A percentile compares a stretch with the other conserved stretches of the same genome.
Conservation (phyloP, 2,888 invertebrate species). For the Andrena fulva region DNA sequence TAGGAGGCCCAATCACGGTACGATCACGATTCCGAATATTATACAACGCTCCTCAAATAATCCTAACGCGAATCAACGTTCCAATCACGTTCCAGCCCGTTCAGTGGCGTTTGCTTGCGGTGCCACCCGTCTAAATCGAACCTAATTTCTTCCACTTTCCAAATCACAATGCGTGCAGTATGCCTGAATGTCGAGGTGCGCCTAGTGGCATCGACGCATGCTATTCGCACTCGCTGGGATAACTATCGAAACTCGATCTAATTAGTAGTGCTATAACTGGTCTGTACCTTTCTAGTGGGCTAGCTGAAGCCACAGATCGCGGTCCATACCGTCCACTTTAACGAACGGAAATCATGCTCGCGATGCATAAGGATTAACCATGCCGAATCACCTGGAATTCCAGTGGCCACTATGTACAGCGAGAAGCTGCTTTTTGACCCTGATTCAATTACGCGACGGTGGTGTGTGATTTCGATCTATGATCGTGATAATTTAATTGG, state of each 20-base stretch:
- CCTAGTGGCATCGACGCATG: neutral
- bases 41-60: slow-evolving; percentile 44
- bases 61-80: slow-evolving; percentile 36
- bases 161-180: neutral
- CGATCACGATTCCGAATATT: slow-evolving; percentile 41
- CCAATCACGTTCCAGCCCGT: slow-evolving; percentile 40
- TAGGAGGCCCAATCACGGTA: slow-evolving; percentile 27
- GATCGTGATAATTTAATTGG: too few relatives aligned
- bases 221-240: neutral
- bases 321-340: slow-evolving; percentile 1
- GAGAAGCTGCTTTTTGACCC: neutral
- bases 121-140: slow-evolving; percentile 21
- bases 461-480: neutral
- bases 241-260: neutral
- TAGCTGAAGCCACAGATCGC: neutral
- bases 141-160: slow-evolving; percentile 23
- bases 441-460: neutral
- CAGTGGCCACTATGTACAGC: neutral
- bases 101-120: slow-evolving; percentile 15
- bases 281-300: neutral
- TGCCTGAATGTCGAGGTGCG: neutral
- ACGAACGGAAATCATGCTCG: neutral
- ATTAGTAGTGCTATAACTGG: neutral
- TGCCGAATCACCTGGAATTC: neutral
- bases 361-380: neutral